Percentiles rank a stretch among this genome's conserved stretches.
Evolutionary conservation across 92 coral and sea anemone species (phyloP).

Genomic region (Epizoanthus ramosus): DNA sequence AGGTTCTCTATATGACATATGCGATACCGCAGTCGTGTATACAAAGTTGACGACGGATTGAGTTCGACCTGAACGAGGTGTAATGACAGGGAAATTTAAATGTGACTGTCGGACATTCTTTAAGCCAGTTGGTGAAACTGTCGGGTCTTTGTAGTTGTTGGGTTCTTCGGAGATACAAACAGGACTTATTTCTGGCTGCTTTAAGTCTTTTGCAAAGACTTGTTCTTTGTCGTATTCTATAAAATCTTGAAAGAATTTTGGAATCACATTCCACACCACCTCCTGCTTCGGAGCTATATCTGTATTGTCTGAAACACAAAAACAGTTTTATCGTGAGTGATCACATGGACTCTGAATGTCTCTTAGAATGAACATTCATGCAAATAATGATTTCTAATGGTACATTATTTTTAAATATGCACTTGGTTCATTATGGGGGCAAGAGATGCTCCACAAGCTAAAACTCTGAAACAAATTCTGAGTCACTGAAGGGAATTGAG

Average conservation of each 20-base stretch:
- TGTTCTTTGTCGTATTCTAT: not conserved
- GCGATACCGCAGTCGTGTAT: constrained; percentile 8
- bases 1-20: not conserved
- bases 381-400: not conserved
- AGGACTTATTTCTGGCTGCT: not conserved
- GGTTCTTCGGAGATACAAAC: not conserved
- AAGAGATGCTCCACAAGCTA: too few species aligned
- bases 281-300: not conserved
- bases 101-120: not conserved
- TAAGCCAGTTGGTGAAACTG: not conserved
- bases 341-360: not conserved
- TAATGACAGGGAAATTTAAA: not conserved
- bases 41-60: not conserved
- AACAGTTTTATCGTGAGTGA: not conserved
- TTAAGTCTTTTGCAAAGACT: not conserved
- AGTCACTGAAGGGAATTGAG: too few species aligned
- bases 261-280: constrained; percentile 9
- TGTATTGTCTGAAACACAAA: not conserved
- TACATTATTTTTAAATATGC: not conserved
- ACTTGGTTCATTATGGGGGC: too few species aligned
- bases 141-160: not conserved
- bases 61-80: not conserved
- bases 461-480: too few species aligned
- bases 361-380: not conserved
- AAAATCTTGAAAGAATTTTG: not conserved